These are phyloP conservation scores for Donacobius atricapilla DNA, from an alignment of 2,113 vertebrate genomes.

Conservation along the genomic window DNA sequence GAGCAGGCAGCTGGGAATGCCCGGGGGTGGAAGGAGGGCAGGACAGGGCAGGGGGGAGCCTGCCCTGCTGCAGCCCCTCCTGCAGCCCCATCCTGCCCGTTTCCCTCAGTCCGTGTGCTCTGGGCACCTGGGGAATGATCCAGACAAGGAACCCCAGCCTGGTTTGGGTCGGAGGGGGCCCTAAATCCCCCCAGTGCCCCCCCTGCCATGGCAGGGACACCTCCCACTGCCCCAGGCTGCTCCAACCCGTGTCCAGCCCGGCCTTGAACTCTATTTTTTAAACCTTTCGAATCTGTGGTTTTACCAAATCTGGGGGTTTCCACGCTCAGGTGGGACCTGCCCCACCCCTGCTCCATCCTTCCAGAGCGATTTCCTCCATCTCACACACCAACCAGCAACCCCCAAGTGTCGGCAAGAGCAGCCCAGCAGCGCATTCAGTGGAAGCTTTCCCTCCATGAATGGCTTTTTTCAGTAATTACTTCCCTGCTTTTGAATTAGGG, in stretches of 20 bases:
- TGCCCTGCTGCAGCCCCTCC: too few species aligned
- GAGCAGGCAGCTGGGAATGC: too few species aligned
- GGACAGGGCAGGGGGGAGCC: too few species aligned
- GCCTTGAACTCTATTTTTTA: neutral
- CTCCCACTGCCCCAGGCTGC: too few species aligned
- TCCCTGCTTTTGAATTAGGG: neutral
- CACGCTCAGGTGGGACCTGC: neutral
- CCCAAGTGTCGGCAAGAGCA: rapidly evolving
- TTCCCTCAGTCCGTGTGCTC: too few species aligned
- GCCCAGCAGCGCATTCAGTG: neutral
- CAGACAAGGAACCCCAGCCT: too few species aligned
- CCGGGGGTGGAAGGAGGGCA: too few species aligned
- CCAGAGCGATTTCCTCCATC: rapidly evolving
- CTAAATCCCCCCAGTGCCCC: too few species aligned
- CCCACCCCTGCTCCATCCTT: rapidly evolving
- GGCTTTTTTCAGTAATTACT: neutral
- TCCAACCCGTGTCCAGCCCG: neutral
- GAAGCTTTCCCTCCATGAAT: neutral
- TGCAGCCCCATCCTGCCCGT: too few species aligned
- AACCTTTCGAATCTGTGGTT: too few species aligned
- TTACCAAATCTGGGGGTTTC: neutral
- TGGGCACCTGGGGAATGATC: too few species aligned
- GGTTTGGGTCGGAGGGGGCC: neutral
- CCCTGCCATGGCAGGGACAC: too few species aligned
- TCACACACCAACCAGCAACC: neutral